Base-by-base conservation (phyloP, 2,797 vertebrate genomes). In the Decapterus maruadsi region DNA sequence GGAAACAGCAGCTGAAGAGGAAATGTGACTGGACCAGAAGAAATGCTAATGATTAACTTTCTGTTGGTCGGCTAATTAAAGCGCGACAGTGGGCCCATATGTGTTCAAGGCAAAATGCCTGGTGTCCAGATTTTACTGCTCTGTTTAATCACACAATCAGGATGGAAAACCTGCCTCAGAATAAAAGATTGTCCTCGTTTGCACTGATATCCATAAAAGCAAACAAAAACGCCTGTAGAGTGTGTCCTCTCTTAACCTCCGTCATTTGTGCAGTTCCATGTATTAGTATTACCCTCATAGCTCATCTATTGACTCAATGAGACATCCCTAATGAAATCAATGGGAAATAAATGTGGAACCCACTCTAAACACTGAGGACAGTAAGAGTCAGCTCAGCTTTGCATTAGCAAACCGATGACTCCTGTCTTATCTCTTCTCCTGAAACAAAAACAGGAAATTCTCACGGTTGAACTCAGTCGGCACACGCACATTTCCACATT, bases 401-500 rank as follows among this genome's bases (percentile, higher is more conserved):
- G 51, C 38, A 46, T 2, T 17, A 42, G 57, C 29, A 67, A 57
- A 58, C 17, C 34, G 46, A 46, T 20, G 60, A 46, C 6, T 31
- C 1, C 14, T 53, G 7, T 60, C 6, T 29, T 2, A 6, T 63
- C 12, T 77, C 51, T 38, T 8, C 36, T 38, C 10, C 0, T 43
- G 13, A 78, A n/a, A 72, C 3, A 58, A 67, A 77, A 81, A 72
- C 60, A 65, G 56, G 64, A 83, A 53, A 64, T 26, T 34, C 16
- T 56, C 38, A 62, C 1, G 3, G 26, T 50, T 2, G 9, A 61
- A 78, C 54, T 66, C 20, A 80, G 48, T 9, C n/a, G 40, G 53
- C 16, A 14, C 13, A 45, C 13, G 46, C 13, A 0, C 26, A 26
- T 26, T 55, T 66, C 43, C 34, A 14, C 26, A 36, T 36, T 36